A percentile compares a stretch with the other conserved stretches of the same genome.
These are phyloP conservation scores for Drosophila baimaii DNA, from an alignment of 1,140 invertebrate species.

Conservation along the genomic window DNA sequence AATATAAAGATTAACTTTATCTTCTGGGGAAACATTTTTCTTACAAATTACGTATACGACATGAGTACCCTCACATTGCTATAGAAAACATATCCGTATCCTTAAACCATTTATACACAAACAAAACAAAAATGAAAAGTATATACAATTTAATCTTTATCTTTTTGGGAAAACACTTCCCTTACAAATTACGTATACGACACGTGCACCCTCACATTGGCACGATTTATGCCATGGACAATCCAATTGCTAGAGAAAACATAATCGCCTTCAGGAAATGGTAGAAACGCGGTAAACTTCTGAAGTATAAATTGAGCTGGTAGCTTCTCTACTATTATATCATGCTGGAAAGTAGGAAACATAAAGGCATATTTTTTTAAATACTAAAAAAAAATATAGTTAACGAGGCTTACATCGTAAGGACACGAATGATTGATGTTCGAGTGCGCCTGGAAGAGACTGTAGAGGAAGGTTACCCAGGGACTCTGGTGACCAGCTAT, in stretches of 20 bases:
- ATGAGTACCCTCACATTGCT: slow-evolving; percentile 15
- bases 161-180: no score
- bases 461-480: slow-evolving; percentile 4
- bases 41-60: slow-evolving; percentile 3
- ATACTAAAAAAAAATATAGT: neutral
- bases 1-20: neutral
- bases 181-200: slow-evolving; percentile 8
- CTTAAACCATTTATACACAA: no score
- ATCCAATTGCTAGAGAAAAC: slow-evolving; percentile 31
- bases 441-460: neutral
- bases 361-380: no score
- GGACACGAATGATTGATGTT: slow-evolving; percentile 35
- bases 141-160: neutral
- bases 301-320: slow-evolving; percentile 6
- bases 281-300: neutral
- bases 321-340: slow-evolving; percentile 25
- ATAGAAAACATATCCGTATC: slow-evolving; percentile 35
- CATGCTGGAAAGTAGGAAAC: slow-evolving; percentile 4
- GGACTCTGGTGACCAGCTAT: neutral
- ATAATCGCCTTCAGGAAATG: slow-evolving; percentile 20
- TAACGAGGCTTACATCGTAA: neutral
- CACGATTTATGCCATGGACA: neutral
- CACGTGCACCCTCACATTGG: slow-evolving; percentile 7
- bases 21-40: neutral
- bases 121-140: neutral